Evolutionary conservation across 2,113 vertebrate species (phyloP), one percentile per base, ranked within the genome.

Genomic region (Astur gentilis): DNA sequence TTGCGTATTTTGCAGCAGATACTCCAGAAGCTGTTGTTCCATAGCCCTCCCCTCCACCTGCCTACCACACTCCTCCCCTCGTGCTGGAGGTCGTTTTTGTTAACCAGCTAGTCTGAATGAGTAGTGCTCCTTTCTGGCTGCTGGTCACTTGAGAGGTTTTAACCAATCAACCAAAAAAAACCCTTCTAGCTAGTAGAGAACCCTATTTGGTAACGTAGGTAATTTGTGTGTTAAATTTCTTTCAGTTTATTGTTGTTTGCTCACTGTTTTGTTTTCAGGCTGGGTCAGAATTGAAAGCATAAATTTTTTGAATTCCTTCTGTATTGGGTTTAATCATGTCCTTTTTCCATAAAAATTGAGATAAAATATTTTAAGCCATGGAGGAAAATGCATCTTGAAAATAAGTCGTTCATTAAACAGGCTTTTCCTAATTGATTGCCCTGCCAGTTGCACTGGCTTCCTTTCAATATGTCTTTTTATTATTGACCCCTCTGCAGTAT

Each of bases 31-130:
- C 23, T 70, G 23, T 20, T 60, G n/a, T 50, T 64, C 72, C 22
- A 12, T 19, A 84, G 23, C 29, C 13, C 26, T 82, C 25, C 42
- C n/a, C 64, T 67, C 52, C 12, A 20, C n/a, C n/a, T 62, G 12
- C 54, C 32, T 54, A 1, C 19, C n/a, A 1, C 14, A 1, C 11
- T 85, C 26, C 42, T 84, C 26, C 22, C 18, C 13, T 4, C 6
- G 23, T 60, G 15, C 6, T 70, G 16, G 3, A 47, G 13, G 25
- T 20, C 0, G 0, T 11, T 73, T 34, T 67, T 54, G 12, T 64
- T 60, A 67, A 64, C 42, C n/a, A 52, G 42, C 26, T 58, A 14
- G 18, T 70, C 31, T 32, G 52, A 76, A 32, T 16, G 19, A 40
- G 9, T 16, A 34, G 47, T 44, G 22, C 36, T 84, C 7, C 8